These are phyloP conservation scores for Equus przewalskii DNA, from an alignment of 2,113 vertebrate genomes.

Conservation along the genomic window DNA sequence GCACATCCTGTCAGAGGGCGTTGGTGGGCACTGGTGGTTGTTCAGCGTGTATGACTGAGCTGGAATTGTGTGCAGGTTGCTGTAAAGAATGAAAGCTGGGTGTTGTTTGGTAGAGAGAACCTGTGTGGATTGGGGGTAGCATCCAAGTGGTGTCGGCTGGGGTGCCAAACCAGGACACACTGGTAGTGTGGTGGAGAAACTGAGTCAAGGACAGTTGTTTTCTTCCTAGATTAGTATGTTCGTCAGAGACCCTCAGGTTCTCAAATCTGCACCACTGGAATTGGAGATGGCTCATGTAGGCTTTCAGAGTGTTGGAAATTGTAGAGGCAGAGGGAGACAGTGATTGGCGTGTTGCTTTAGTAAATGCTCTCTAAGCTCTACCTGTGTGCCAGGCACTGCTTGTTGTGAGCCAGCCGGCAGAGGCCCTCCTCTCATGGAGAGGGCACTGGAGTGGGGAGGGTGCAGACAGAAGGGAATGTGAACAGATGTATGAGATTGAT, in stretches of 20 bases:
- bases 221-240: not conserved
- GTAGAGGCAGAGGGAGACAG: not conserved
- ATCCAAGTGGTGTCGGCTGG: not conserved
- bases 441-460: not conserved
- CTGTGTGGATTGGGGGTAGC: not conserved
- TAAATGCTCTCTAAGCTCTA: not conserved
- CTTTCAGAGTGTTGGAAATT: not conserved
- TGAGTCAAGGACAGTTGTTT: not conserved
- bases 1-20: too few relatives aligned
- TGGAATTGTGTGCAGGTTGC: not conserved
- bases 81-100: not conserved
- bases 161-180: not conserved
- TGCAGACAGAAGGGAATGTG: not conserved
- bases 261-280: not conserved
- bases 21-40: too few relatives aligned
- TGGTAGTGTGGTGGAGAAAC: not conserved
- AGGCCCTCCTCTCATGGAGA: not conserved
- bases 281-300: not conserved
- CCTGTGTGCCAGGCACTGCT: not conserved
- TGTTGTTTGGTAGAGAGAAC: not conserved
- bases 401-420: not conserved
- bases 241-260: not conserved
- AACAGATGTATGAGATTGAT: not conserved
- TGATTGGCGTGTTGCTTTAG: not conserved
- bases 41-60: not conserved